Base-by-base conservation (phyloP, 2,113 vertebrate species). In the Capreolus pygargus region DNA sequence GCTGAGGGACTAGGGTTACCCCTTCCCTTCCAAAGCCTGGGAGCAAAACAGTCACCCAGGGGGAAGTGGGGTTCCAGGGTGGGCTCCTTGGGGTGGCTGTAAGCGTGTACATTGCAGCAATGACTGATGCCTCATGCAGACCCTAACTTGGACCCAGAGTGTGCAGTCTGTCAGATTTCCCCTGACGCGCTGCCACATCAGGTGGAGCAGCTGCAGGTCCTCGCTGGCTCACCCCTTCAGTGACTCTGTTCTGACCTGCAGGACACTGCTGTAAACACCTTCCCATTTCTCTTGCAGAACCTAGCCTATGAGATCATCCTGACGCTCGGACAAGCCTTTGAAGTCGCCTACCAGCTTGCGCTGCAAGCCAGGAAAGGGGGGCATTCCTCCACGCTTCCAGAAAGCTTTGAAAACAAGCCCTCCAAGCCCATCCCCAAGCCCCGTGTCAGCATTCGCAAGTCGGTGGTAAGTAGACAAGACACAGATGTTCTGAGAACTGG, bases 291-390 rank as follows among this genome's bases (percentile, higher is more conserved):
- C 21, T 98, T 98, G 74, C 99, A 99, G 99, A 99, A 99, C 99
- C 98, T 99, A 99, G 99, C 99, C 90, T 99, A 99, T 0, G 99
- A 99, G 99, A 99, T 99, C 98, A 99, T 99, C 99, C 98, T 99
- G 96, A 99, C 99, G 0, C 99, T 99, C 86, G 99, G 99, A 98
- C 99, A 99, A 99, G 99, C 99, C 33, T 99, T 99, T 97, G 99
- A 99, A 98, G 99, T 99, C 95, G 99, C 99, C 58, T 99, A 99
- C 98, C 99, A 99, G 99, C 99, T 99, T 91, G 99, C 99, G 43
- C 99, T 99, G 86, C 99, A 99, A 98, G 99, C 99, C 85, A 99
- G 99, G 91, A 99, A 99, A 99, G 99, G 99, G 45, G 99, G 99
- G 28, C 99, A 99, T 79, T 99, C 99, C 47, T 99, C 99, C 97